Evolutionary conservation across 64 coral and sea anemone species (phyloP).

Genomic region (Pocillopora verrucosa): DNA sequence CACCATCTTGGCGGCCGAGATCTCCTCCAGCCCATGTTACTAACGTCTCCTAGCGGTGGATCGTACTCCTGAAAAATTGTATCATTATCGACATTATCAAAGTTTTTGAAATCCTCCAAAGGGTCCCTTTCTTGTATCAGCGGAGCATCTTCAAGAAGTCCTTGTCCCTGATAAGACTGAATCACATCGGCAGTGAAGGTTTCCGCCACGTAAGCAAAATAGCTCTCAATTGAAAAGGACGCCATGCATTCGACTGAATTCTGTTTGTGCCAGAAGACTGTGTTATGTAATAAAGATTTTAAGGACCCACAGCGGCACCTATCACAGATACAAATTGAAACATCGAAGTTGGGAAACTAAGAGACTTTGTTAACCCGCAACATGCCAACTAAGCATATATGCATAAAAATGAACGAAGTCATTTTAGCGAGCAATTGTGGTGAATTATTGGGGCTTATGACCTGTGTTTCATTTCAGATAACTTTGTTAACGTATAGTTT

Average conservation of each 20-base stretch:
- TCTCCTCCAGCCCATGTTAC: conserved; percentile 26
- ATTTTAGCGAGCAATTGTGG: conserved; percentile 3
- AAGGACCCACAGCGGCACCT: no score
- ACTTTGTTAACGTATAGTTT: background rate
- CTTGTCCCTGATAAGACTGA: conserved; percentile 29
- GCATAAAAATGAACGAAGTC: background rate
- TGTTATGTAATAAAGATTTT: no score
- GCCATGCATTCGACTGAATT: background rate
- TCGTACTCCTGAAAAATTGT: conserved; percentile 76
- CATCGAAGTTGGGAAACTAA: no score
- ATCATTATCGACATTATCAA: conserved; percentile 44
- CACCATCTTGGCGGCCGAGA: conserved; percentile 39
- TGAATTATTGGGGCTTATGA: background rate
- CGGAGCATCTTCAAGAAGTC: background rate
- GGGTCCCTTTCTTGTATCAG: background rate
- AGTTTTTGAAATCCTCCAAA: conserved; percentile 57
- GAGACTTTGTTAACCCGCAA: background rate
- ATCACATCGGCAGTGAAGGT: conserved; percentile 26
- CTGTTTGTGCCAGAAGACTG: no score
- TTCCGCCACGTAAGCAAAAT: background rate
- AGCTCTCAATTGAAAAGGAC: background rate
- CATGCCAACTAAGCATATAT: conserved; percentile 20
- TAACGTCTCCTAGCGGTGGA: background rate
- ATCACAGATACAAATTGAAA: no score
- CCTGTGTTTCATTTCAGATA: background rate